Percentiles rank a stretch among this genome's conserved stretches.
Conservation (phyloP, 2,888 invertebrate species). For the Cantharis rustica region DNA sequence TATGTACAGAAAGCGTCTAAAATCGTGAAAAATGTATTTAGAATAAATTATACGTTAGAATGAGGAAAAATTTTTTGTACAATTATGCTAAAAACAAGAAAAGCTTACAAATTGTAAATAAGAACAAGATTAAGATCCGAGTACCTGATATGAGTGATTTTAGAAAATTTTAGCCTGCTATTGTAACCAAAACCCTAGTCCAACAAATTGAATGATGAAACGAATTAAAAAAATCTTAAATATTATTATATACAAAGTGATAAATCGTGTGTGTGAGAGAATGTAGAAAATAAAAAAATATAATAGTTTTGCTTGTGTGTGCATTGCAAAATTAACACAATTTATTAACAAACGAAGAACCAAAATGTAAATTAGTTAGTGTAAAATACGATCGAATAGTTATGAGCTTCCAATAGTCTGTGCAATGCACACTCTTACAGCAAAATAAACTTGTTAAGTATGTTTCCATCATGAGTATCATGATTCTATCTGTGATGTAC, state of each 20-base stretch:
- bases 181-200: slow-evolving; percentile 41
- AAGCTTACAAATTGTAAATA: slow-evolving; percentile 25
- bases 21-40: neutral
- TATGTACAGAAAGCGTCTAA: neutral
- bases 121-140: slow-evolving; percentile 26
- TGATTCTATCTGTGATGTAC: slow-evolving; percentile 51
- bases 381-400: neutral
- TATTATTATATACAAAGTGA: slow-evolving; percentile 33
- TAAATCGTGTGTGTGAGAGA: slow-evolving; percentile 38
- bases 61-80: slow-evolving; percentile 18
- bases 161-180: slow-evolving; percentile 37
- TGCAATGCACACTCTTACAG: slow-evolving; percentile 14
- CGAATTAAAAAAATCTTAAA: slow-evolving; percentile 31
- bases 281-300: slow-evolving; percentile 23
- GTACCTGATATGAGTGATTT: slow-evolving; percentile 41
- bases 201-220: slow-evolving; percentile 36
- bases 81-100: slow-evolving; percentile 10
- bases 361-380: slow-evolving; percentile 1
- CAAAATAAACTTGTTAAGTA: slow-evolving; percentile 22
- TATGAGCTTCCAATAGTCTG: slow-evolving; percentile 24
- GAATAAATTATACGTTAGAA: neutral
- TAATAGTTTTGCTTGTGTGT: neutral
- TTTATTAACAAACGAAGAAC: slow-evolving; percentile 1
- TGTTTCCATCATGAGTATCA: slow-evolving; percentile 39
- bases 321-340: neutral